Evolutionary conservation across 1,140 invertebrate species (phyloP), one percentile per base, ranked within the genome.

Genomic region (Cardiocondyla obscurior): DNA sequence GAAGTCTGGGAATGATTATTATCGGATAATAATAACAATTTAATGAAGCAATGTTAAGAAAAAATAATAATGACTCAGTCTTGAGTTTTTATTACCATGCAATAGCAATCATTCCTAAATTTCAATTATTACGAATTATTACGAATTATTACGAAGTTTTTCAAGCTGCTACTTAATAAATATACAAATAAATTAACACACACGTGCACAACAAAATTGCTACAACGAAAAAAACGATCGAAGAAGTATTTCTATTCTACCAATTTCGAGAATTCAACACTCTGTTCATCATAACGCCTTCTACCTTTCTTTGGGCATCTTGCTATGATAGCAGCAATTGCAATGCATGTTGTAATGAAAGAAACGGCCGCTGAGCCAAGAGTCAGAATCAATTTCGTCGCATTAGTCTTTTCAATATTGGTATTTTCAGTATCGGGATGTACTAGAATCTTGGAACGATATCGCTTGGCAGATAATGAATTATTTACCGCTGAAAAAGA

Each of bases 281-380:
- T 65, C 81, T 88, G 44, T 82, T 92, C 90, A 69, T 92, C 88
- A 82, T 90, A 89, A 81, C 62, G 28, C 70, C 46, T 81, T 91
- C 91, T 94, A 94, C 93, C 94, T 94, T 93, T 87, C 91, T 94
- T 94, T 86, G 91, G 91, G 88, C 91, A 93, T 88, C 89, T 91
- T 46, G 93, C 90, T 53, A 94, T 62, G 81, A 92, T 83, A 60
- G 92, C 91, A 65, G 92, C 93, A 65, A 92, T 76, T 53, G 85
- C 88, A 36, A 94, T 67, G 67, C 91, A 93, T 28, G 93, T 28
- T 28, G 83, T 89, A 79, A 94, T 90, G 79, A 93, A 82, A 62
- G 92, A 84, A 65, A 92, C 82, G 25, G 89, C 89, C 76, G 88
- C 85, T 64, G 90, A 89, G 30, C 92, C 70, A 74, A 91, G 49